A percentile compares a stretch with the other conserved stretches of the same genome.
Evolutionary conservation across 1,140 invertebrate genomes (phyloP).

Genomic region (Prorops nasuta): DNA sequence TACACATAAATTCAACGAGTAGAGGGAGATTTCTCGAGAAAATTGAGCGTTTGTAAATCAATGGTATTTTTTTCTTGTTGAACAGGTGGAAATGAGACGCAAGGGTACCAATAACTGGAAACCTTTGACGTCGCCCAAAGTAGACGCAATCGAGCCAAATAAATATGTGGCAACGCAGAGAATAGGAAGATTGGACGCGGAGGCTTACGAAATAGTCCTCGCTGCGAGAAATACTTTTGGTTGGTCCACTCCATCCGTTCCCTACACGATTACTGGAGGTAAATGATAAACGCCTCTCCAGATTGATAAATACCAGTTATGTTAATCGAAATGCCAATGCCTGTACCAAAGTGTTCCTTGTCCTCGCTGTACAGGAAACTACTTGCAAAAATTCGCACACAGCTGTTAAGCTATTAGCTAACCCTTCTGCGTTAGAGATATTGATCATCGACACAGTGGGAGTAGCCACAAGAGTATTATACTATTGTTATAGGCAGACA

Average conservation of each 20-base stretch:
- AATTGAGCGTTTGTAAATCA: neutral
- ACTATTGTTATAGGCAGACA: too few relatives aligned
- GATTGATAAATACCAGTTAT: too few relatives aligned
- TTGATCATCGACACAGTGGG: too few relatives aligned
- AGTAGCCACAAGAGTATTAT: too few relatives aligned
- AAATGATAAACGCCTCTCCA: too few relatives aligned
- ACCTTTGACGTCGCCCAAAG: slow-evolving; percentile 14
- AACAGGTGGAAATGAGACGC: slow-evolving; percentile 39
- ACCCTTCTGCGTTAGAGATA: too few relatives aligned
- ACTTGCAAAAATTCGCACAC: too few relatives aligned
- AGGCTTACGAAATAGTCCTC: slow-evolving; percentile 37
- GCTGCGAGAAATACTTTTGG: slow-evolving; percentile 38
- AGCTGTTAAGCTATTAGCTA: too few relatives aligned
- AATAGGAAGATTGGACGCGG: slow-evolving; percentile 33
- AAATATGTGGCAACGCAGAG: slow-evolving; percentile 30
- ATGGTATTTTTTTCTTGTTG: slow-evolving; percentile 4
- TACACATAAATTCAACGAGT: neutral
- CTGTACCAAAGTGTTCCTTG: too few relatives aligned
- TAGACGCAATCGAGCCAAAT: slow-evolving; percentile 10
- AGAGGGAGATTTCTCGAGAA: neutral
- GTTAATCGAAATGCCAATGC: too few relatives aligned
- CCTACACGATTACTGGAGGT: slow-evolving; percentile 35
- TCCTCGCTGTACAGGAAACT: too few relatives aligned
- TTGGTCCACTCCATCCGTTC: slow-evolving; percentile 35
- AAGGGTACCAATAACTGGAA: slow-evolving; percentile 32